Base-by-base conservation (phyloP, 2,113 vertebrate genomes). In the Limnothrissa miodon region DNA sequence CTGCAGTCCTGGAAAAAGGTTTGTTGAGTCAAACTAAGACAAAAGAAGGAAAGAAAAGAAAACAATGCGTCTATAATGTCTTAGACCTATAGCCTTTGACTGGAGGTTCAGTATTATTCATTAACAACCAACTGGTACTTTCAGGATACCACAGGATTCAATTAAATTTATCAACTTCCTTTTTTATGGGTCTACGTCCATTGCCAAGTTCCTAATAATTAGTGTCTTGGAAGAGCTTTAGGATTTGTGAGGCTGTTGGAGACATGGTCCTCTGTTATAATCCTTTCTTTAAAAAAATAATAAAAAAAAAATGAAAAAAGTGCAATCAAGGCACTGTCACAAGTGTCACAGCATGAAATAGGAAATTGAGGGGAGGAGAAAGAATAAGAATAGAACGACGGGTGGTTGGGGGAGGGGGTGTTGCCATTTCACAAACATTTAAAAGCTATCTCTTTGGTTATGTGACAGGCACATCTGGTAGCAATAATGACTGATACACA, bases 401-500 rank as follows among this genome's bases (percentile, higher is more conserved):
- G 42, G 6, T 42, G 42, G 42, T 2, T 42, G 42, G 23, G 9
- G 33, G 25, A 1, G 29, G 62, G 62, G 9, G 25, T 2, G 10
- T 4, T 1, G 23, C 15, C 4, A 36, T 29, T 45, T 62, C 80
- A 44, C 25, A n/a, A 62, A 83, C 21, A 82, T 39, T 83, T 80
- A 29, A 85, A 83, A 81, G 78, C 29, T 17, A 70, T 83, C 80
- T 82, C 45, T 79, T 80, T 39, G 74, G 83, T 85, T 86, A 70
- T 78, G 29, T 78, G 45, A 53, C 36, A 44, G 86, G 78, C 80
- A 81, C 86, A 88, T 85, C 80, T 87, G 86, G 82, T 29, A 84
- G 85, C 84, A 87, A 85, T 81, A 82, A 80, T 78, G 83, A 78
- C 80, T 36, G 84, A 83, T 81, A 85, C 83, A 84, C 82, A 29